phyloP scores from a whole-genome alignment of 2,888 invertebrate genomes.

The Holacanthella duospinosa region DNA sequence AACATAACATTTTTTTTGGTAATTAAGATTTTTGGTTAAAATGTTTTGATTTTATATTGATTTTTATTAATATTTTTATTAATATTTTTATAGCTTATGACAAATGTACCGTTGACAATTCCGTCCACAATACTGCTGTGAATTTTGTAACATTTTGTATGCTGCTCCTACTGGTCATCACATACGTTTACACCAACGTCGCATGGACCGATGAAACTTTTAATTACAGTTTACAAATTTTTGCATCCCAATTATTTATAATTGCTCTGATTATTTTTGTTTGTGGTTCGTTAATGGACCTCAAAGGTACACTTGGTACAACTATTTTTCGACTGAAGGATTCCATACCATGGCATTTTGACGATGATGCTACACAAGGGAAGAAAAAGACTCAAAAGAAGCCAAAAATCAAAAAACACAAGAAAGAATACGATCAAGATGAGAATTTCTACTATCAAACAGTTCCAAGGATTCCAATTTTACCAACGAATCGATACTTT shows the following conservation, averaged over 20 bases:
- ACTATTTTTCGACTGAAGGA: background rate
- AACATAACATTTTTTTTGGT: slow-evolving; percentile 84
- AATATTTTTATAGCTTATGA: slow-evolving; percentile 73
- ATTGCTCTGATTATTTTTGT: slow-evolving; percentile 52
- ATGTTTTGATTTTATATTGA: too few species aligned
- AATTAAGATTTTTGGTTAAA: too few species aligned
- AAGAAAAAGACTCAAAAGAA: background rate
- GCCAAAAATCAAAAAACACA: background rate
- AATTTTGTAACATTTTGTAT: slow-evolving; percentile 70
- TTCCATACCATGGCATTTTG: background rate
- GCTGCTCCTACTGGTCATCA: slow-evolving; percentile 60
- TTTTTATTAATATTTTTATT: too few species aligned
- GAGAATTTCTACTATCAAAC: background rate
- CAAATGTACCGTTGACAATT: slow-evolving; percentile 70
- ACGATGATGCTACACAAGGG: background rate
- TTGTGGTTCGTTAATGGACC: slow-evolving; percentile 39
- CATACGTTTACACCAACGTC: slow-evolving; percentile 45
- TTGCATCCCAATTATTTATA: slow-evolving; percentile 52
- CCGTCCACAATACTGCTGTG: slow-evolving; percentile 73
- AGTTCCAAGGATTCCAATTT: background rate
- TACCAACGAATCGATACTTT: background rate
- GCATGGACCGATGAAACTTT: background rate
- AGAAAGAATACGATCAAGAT: background rate
- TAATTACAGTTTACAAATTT: slow-evolving; percentile 36
- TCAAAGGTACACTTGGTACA: background rate